These are phyloP conservation scores for Protobothrops flavoviridis DNA, from an alignment of 2,113 vertebrate genomes.

Conservation along the genomic window DNA sequence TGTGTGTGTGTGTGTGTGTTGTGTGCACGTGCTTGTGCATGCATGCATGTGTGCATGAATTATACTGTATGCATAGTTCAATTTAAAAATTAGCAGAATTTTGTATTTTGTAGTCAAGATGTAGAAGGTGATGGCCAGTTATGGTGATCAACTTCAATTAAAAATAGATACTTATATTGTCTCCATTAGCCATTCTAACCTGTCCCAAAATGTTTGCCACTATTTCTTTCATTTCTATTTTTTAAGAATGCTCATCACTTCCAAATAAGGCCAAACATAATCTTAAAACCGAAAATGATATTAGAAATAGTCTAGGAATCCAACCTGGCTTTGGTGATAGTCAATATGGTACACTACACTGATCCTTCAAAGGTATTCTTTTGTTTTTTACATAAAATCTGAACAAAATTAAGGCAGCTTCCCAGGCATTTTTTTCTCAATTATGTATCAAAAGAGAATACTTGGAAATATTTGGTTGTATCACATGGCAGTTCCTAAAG, in stretches of 20 bases:
- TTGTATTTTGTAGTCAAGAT: not conserved
- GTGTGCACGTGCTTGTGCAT: no score
- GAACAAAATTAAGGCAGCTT: no score
- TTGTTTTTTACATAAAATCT: no score
- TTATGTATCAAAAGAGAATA: no score
- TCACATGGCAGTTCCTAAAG: not conserved
- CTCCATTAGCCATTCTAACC: not conserved
- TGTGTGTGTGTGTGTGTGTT: no score
- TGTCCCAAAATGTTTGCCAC: not conserved
- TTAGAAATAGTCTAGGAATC: not conserved
- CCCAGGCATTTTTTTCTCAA: no score
- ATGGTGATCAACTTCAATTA: not conserved
- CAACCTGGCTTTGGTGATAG: not conserved
- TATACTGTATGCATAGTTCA: slow-evolving; percentile 22
- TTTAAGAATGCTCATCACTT: not conserved
- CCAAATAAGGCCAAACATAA: not conserved
- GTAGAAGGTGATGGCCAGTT: not conserved
- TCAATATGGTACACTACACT: not conserved
- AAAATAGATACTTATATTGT: not conserved
- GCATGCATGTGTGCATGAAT: not conserved
- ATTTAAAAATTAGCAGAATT: not conserved
- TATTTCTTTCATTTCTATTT: not conserved
- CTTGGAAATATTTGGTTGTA: not conserved
- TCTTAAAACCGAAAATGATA: not conserved
- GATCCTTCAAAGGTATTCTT: no score